These are phyloP conservation scores for Caenorhabditis sp. DNA, from an alignment of 2,888 invertebrate genomes.

Conservation along the genomic window DNA sequence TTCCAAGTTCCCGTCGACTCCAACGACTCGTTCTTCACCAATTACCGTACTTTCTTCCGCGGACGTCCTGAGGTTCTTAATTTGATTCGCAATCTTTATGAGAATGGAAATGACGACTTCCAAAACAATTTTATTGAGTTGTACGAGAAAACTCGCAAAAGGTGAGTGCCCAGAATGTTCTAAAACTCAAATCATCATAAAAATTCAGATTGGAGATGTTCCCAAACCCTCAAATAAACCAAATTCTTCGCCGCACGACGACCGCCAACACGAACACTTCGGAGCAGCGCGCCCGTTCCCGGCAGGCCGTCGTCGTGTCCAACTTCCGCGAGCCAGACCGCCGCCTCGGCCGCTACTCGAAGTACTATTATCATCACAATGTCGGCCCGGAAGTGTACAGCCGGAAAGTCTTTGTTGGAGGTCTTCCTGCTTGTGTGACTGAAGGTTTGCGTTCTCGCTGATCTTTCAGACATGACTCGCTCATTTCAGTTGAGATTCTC, in stretches of 20 bases:
- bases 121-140: slow-evolving; percentile 49
- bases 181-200: not conserved
- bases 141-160: slow-evolving; percentile 42
- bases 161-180: too few relatives aligned
- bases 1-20: not conserved
- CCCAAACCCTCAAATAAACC: slow-evolving; percentile 22
- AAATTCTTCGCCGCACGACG: slow-evolving; percentile 17
- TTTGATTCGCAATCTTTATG: slow-evolving; percentile 7
- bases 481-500: slow-evolving; percentile 91
- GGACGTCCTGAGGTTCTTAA: slow-evolving; percentile 29
- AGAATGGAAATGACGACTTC: not conserved
- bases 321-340: slow-evolving; percentile 57
- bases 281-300: slow-evolving; percentile 18
- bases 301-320: slow-evolving; percentile 41
- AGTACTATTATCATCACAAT: slow-evolving; percentile 64
- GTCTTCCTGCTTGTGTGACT: slow-evolving; percentile 96
- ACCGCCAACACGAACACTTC: not conserved
- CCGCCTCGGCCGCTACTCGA: slow-evolving; percentile 47
- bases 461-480: not conserved
- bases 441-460: slow-evolving; percentile 84
- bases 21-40: slow-evolving; percentile 31
- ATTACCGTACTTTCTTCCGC: slow-evolving; percentile 38
- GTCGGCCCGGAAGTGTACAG: slow-evolving; percentile 80
- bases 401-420: slow-evolving; percentile 97
- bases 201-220: slow-evolving; percentile 20